Conservation (phyloP, 2,888 invertebrate genomes). For the Tuta absoluta region DNA sequence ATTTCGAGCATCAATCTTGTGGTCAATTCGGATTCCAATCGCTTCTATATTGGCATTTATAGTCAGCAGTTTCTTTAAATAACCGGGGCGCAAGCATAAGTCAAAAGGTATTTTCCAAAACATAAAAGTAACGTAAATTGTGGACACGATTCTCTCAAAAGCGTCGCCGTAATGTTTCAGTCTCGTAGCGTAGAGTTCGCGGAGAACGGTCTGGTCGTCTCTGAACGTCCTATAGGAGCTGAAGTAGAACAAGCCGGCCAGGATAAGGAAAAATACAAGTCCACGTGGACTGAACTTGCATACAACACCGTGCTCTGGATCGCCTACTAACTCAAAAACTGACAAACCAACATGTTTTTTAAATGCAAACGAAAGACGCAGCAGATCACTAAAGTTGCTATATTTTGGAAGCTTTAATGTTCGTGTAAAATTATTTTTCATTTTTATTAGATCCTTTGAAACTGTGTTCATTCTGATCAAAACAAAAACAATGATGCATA, state of each 20-base stretch:
- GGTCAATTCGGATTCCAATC: slow-evolving; percentile 50
- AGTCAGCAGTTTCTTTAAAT: slow-evolving; percentile 46
- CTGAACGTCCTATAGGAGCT: slow-evolving; percentile 47
- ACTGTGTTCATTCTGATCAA: neutral
- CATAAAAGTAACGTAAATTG: slow-evolving; percentile 46
- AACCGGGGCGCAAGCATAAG: slow-evolving; percentile 41
- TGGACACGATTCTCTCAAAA: slow-evolving; percentile 50
- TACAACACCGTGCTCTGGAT: slow-evolving; percentile 31
- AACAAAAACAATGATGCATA: neutral
- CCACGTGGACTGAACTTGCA: slow-evolving; percentile 46
- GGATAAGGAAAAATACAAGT: slow-evolving; percentile 42
- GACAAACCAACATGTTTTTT: slow-evolving; percentile 50
- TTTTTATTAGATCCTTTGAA: slow-evolving; percentile 6
- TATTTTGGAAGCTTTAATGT: slow-evolving; percentile 35
- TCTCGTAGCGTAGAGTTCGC: slow-evolving; percentile 58
- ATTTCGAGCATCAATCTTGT: slow-evolving; percentile 42
- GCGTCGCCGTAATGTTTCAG: slow-evolving; percentile 61
- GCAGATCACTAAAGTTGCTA: slow-evolving; percentile 51
- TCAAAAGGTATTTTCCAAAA: slow-evolving; percentile 56
- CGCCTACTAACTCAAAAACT: slow-evolving; percentile 37
- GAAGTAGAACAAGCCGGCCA: slow-evolving; percentile 50
- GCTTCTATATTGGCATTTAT: slow-evolving; percentile 51
- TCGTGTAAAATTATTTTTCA: slow-evolving; percentile 1
- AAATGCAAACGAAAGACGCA: slow-evolving; percentile 41
- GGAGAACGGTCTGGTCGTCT: slow-evolving; percentile 56